These are phyloP conservation scores for Xiphophorus hellerii DNA, from an alignment of 2,113 vertebrate species.

Conservation along the genomic window DNA sequence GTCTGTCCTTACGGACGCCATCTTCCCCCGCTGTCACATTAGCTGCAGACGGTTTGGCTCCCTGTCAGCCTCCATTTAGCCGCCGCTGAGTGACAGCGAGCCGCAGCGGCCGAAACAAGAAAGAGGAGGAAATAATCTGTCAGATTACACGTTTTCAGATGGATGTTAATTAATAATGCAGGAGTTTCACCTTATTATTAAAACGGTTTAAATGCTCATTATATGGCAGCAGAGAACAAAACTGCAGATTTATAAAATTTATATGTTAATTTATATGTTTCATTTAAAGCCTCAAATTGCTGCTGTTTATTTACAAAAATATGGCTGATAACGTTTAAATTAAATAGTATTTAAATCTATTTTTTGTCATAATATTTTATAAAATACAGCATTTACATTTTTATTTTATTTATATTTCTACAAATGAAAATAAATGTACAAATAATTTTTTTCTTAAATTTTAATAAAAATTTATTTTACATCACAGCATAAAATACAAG, in stretches of 20 bases:
- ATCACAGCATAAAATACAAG: too few species aligned
- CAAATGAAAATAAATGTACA: too few species aligned
- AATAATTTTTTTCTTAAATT: too few species aligned
- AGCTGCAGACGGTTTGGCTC: slow-evolving; percentile 90
- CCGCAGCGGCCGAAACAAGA: slow-evolving; percentile 80
- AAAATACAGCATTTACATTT: too few species aligned
- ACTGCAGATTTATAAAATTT: not conserved
- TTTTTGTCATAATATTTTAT: too few species aligned
- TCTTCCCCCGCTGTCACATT: slow-evolving; percentile 88
- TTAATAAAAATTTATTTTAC: too few species aligned
- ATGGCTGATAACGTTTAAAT: too few species aligned
- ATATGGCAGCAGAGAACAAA: not conserved
- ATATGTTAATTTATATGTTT: not conserved
- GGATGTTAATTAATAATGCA: not conserved
- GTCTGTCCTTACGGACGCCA: slow-evolving; percentile 76
- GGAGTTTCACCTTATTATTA: not conserved
- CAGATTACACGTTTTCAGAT: not conserved
- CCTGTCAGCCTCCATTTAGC: slow-evolving; percentile 88
- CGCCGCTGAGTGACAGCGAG: slow-evolving; percentile 81
- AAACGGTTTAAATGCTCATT: not conserved
- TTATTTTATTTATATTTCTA: too few species aligned
- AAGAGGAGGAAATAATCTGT: not conserved
- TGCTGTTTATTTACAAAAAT: too few species aligned
- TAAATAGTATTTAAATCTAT: too few species aligned
- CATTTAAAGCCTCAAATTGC: too few species aligned